Conservation (phyloP, 2,797 vertebrate genomes). For the Lepidocolaptes lacrymiger region DNA sequence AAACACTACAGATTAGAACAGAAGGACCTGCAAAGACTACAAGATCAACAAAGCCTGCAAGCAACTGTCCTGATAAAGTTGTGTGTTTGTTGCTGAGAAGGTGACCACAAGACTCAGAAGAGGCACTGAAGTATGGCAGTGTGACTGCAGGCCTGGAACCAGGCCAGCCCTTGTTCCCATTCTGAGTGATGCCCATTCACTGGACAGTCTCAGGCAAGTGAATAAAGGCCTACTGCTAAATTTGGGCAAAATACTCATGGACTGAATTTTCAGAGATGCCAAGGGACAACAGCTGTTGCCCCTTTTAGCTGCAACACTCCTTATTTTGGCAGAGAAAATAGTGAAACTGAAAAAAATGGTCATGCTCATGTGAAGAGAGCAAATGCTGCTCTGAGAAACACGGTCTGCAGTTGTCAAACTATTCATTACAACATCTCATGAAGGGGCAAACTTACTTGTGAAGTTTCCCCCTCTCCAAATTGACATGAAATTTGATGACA, state of each 20-base stretch:
- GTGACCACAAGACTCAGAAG: not conserved
- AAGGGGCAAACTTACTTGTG: conserved; percentile 39
- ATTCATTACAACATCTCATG: not conserved
- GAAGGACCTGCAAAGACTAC: not conserved
- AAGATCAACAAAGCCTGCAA: not conserved
- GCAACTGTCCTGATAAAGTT: not conserved
- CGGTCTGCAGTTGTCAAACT: not conserved
- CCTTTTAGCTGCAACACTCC: not conserved
- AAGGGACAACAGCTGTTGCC: not conserved
- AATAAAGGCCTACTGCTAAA: not conserved
- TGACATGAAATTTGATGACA: conserved; percentile 80
- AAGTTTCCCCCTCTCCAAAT: conserved; percentile 77
- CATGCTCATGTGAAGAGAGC: not conserved
- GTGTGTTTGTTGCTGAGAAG: not conserved
- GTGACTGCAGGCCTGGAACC: not conserved
- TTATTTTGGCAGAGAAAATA: not conserved
- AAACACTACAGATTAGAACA: not conserved
- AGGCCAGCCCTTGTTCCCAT: not conserved
- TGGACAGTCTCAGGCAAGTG: not conserved
- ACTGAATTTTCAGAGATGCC: not conserved
- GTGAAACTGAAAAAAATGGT: not conserved
- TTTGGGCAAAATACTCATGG: not conserved
- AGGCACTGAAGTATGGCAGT: not conserved
- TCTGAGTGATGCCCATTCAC: not conserved
- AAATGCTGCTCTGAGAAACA: not conserved